A percentile compares a stretch with the other conserved stretches of the same genome.
phyloP scores from a whole-genome alignment of 2,113 vertebrate genomes.

The Egretta garzetta region DNA sequence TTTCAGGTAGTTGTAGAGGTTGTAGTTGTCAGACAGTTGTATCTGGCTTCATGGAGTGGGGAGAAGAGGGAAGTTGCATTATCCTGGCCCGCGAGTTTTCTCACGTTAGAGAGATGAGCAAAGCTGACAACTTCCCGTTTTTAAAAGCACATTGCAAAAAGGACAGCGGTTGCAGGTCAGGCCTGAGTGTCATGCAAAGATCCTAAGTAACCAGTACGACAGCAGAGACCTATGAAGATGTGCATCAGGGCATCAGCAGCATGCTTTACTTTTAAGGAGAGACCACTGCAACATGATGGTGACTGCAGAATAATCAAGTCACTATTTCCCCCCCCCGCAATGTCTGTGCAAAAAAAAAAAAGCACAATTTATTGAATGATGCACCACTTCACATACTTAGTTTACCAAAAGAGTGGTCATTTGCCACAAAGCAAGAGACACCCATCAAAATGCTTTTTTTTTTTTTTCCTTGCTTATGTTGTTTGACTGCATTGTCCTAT shows the following conservation, averaged over 20 bases:
- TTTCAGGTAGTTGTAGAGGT: too few relatives aligned
- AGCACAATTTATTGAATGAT: not conserved
- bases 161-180: not conserved
- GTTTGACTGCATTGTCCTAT: not conserved
- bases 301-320: not conserved
- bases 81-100: not conserved
- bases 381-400: not conserved
- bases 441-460: not conserved
- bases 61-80: not conserved
- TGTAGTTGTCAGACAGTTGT: not conserved
- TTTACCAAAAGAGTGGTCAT: not conserved
- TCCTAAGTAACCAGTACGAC: not conserved
- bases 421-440: not conserved
- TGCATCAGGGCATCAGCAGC: not conserved
- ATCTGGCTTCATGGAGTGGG: fast-evolving
- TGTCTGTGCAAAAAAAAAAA: not conserved
- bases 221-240: not conserved
- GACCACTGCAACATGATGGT: not conserved
- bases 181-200: not conserved
- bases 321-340: not conserved
- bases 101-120: not conserved
- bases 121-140: not conserved
- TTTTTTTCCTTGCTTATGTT: not conserved
- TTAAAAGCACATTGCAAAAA: not conserved
- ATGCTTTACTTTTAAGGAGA: not conserved